phyloP scores from a whole-genome alignment of 2,888 invertebrate genomes.

The Dasysyrphus albostriatus region DNA sequence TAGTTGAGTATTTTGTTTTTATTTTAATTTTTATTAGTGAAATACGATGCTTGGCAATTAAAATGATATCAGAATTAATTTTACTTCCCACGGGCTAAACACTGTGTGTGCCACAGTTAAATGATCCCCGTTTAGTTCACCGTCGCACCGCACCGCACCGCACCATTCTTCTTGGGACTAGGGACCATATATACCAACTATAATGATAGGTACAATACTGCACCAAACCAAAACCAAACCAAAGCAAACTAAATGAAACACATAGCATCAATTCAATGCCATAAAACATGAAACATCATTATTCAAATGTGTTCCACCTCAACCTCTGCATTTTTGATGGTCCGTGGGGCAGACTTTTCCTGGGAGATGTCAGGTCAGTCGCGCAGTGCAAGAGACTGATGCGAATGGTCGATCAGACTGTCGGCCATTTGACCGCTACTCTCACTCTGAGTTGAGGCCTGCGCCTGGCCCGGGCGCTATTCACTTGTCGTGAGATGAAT shows the following conservation, averaged over 20 bases:
- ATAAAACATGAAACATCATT: constrained; percentile 70
- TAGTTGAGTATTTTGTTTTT: constrained; percentile 32
- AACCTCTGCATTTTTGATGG: constrained; percentile 47
- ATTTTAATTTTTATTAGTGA: constrained; percentile 29
- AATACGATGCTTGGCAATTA: constrained; percentile 56
- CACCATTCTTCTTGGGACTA: background rate
- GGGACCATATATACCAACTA: background rate
- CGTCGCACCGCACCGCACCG: background rate
- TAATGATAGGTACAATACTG: constrained; percentile 38
- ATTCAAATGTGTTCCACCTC: constrained; percentile 73
- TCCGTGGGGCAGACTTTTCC: constrained; percentile 49
- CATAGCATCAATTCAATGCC: constrained; percentile 63
- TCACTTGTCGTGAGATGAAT: constrained; percentile 70
- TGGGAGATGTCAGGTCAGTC: constrained; percentile 52
- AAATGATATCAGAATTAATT: constrained; percentile 72
- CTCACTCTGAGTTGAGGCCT: constrained; percentile 37
- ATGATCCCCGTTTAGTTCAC: background rate
- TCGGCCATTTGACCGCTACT: constrained; percentile 57
- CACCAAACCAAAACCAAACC: constrained; percentile 33
- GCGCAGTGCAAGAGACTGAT: constrained; percentile 2
- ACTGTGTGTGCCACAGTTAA: constrained; percentile 21
- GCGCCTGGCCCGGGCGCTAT: constrained; percentile 35
- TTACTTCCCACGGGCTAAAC: constrained; percentile 47
- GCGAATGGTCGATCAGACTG: constrained; percentile 41
- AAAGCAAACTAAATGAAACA: constrained; percentile 25